Conservation (phyloP, 2,113 vertebrate genomes). For the Actinemys pallida region DNA sequence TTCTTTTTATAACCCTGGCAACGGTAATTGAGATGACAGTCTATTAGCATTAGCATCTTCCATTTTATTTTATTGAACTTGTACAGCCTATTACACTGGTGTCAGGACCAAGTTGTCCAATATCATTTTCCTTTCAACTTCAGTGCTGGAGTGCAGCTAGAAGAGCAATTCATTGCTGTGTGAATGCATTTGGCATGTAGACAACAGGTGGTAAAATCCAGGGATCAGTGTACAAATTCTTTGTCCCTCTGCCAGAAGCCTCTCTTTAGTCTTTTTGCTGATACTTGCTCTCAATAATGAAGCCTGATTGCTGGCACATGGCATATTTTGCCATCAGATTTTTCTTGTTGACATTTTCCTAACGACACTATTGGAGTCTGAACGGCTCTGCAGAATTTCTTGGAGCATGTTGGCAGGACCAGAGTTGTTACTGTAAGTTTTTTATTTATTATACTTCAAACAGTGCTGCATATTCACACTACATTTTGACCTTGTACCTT, state of each 20-base stretch:
- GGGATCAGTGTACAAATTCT: background rate
- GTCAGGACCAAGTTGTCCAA: background rate
- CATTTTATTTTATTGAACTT: background rate
- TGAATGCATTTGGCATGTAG: accelerated
- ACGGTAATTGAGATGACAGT: constrained; percentile 8
- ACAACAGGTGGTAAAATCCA: background rate
- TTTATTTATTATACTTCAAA: background rate
- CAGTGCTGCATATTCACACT: background rate
- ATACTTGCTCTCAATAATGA: background rate
- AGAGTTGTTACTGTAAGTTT: background rate
- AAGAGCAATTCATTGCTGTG: accelerated
- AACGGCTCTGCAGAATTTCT: background rate
- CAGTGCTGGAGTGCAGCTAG: background rate
- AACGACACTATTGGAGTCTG: background rate
- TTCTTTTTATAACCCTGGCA: constrained; percentile 43
- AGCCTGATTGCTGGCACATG: background rate
- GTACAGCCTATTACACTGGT: background rate
- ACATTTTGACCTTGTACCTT: background rate
- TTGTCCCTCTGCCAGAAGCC: background rate
- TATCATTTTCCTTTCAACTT: background rate
- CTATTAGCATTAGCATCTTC: constrained; percentile 13
- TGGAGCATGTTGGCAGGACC: background rate
- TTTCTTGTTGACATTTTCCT: background rate
- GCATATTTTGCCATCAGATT: background rate
- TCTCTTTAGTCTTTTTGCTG: background rate